phyloP scores from a whole-genome alignment of 2,113 vertebrate genomes.

The Chinchilla lanigera region DNA sequence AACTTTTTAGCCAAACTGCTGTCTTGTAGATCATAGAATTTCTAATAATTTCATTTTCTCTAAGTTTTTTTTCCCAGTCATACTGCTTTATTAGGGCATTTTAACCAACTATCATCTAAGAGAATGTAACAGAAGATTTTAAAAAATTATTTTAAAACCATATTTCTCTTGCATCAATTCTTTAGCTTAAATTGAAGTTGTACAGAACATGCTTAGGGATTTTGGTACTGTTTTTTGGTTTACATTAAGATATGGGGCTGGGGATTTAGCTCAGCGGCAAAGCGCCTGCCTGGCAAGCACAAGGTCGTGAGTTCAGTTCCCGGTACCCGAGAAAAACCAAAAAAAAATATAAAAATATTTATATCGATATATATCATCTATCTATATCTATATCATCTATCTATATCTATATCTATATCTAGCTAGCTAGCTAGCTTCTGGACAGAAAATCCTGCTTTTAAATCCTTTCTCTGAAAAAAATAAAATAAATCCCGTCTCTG shows the following conservation, averaged over 20 bases:
- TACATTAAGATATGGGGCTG: not conserved
- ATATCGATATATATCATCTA: not conserved
- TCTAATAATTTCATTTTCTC: not conserved
- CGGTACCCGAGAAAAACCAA: too few species aligned
- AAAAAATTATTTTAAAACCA: not conserved
- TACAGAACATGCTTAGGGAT: not conserved
- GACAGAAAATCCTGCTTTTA: not conserved
- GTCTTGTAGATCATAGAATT: not conserved
- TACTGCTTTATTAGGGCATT: not conserved
- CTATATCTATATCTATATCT: not conserved
- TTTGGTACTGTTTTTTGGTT: slow-evolving; percentile 45
- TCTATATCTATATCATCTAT: not conserved
- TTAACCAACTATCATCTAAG: not conserved
- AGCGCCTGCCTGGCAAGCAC: too few species aligned
- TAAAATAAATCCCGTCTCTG: not conserved
- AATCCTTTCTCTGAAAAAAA: not conserved
- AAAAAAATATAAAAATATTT: not conserved
- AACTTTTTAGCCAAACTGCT: not conserved
- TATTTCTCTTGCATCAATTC: not conserved
- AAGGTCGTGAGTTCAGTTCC: too few species aligned
- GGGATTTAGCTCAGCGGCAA: too few species aligned
- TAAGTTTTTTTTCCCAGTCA: slow-evolving; percentile 9
- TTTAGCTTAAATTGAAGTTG: slow-evolving; percentile 27
- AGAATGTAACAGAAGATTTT: not conserved
- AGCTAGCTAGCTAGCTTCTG: not conserved